Evolutionary conservation across 1,140 invertebrate species (phyloP), one percentile per base, ranked within the genome.

Genomic region (Aethina tumida): DNA sequence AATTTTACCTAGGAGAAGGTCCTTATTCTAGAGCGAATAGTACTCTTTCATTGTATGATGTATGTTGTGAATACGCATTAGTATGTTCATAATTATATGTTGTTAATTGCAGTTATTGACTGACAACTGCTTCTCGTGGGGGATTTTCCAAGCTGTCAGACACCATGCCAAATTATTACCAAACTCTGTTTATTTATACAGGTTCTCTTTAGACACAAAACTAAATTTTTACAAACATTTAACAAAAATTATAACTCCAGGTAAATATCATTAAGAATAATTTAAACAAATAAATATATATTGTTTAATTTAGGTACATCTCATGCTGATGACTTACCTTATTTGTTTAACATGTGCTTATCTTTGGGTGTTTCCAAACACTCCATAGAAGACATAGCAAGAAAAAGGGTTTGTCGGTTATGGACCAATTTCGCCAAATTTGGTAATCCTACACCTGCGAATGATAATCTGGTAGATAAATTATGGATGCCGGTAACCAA

Each of bases 271-370:
- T 5, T 16, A 2, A 1, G 16, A 3, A 2, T 14, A 35, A 19
- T 14, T 35, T 1, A 18, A 12, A 6, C 7, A 1, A 15, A 30
- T 1, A 19, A 21, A 21, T 8, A 31, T 34, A 22, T 12, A 1
- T 14, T 13, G 14, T 17, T 30, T 4, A 22, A 66, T 22, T 49
- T 59, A 46, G 75, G 76, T 1, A 69, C 67, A 1, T 69, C 65
- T 45, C 75, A 79, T 49, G 70, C 64, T 0, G 77, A 79, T 39
- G 75, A 79, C 46, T 28, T 78, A 2, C 69, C 67, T 39, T 79
- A 77, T 56, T 42, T 78, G 3, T 79, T 76, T 46, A 62, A 67
- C 43, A 53, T 50, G n/a, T n/a, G 37, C 39, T 67, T 10, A 60
- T 61, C 6, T 47, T 53, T 13, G 63, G 33, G 12, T 27, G 43